Percentiles rank a stretch among this genome's conserved stretches.
These are phyloP conservation scores for Mirounga angustirostris DNA, from an alignment of 2,113 vertebrate genomes.

Conservation along the genomic window DNA sequence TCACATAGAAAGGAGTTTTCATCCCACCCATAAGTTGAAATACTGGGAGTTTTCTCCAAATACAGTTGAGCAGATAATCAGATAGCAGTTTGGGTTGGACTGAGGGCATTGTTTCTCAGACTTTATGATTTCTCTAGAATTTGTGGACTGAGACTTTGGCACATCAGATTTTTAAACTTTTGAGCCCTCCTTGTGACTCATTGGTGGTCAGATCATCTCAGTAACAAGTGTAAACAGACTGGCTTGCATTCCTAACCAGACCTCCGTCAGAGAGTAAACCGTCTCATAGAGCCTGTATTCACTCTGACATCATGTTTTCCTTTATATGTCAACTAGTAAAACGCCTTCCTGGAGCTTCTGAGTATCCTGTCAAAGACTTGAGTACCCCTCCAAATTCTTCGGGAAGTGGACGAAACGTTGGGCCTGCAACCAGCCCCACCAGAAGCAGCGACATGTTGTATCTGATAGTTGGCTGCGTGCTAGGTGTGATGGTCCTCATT, in stretches of 20 bases:
- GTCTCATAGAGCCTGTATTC: conserved; percentile 31
- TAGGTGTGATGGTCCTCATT: conserved; percentile 97
- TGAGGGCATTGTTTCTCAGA: conserved; percentile 34
- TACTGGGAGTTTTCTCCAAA: background rate
- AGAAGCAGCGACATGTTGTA: conserved; percentile 93
- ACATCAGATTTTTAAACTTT: conserved; percentile 22
- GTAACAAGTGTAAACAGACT: conserved; percentile 68
- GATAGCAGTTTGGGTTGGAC: background rate
- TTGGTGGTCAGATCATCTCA: conserved; percentile 64
- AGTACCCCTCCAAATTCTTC: conserved; percentile 87
- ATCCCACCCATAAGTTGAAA: background rate
- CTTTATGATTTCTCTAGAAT: conserved; percentile 35
- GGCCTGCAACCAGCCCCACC: conserved; percentile 73
- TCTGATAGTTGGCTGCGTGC: conserved; percentile 95
- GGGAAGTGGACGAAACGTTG: conserved; percentile 51
- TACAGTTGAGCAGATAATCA: background rate
- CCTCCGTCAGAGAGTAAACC: conserved; percentile 76
- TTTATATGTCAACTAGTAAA: conserved; percentile 82
- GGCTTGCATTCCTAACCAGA: conserved; percentile 52
- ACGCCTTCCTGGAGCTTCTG: conserved; percentile 90
- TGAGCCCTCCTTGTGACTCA: conserved; percentile 59
- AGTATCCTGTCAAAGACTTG: conserved; percentile 89
- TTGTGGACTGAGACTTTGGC: conserved; percentile 24
- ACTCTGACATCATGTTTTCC: conserved; percentile 71
- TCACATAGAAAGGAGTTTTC: background rate